Evolutionary conservation across 2,888 invertebrate species (phyloP), one percentile per base, ranked within the genome.

Genomic region (Pristionchus maxplancki): DNA sequence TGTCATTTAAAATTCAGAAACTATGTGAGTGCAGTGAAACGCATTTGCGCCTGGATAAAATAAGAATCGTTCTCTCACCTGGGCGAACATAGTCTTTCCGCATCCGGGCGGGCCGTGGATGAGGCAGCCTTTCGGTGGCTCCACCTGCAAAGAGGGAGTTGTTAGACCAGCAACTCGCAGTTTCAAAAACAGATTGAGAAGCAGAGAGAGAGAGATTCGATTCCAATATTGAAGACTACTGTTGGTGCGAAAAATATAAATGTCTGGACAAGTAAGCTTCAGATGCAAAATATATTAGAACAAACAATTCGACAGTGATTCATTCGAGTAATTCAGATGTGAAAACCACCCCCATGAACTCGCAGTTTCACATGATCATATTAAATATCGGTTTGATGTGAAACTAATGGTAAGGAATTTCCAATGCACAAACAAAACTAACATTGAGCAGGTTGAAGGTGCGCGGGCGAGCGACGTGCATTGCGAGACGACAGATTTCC

Each of bases 81-180:
- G 91, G 1, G 92, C 93, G 82, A 92, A 93, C 85, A 92, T 91
- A 5, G 95, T 95, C 93, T 96, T 96, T 15, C 99, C 98, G 95
- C 98, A 97, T 0, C 99, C 99, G 0, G 98, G 97, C 0, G 99
- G 98, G 0, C 99, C 99, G 95, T 98, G 98, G 82, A 99, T 95
- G 85, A 99, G 95, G 93, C 98, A 97, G 44, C 98, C 98, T 94
- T 97, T 96, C 0, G 98, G 97, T 64, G 98, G 97, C 90, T 97
- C 96, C 87, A 87, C 86, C 71, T 87, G 34, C 4, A 53, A 82
- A 17, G 13, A 37, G 17, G 9, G n/a, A 58, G 58, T 9, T n/a
- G 58, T 15, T 20, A 5, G 20, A 50, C 50, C 13, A 17, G 50
- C 3, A 50, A 20, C 11, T n/a, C n/a, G n/a, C 0, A 24, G 58